Evolutionary conservation across 2,888 invertebrate genomes (phyloP), one percentile per base, ranked within the genome.

Genomic region (Trissolcus japonicus): DNA sequence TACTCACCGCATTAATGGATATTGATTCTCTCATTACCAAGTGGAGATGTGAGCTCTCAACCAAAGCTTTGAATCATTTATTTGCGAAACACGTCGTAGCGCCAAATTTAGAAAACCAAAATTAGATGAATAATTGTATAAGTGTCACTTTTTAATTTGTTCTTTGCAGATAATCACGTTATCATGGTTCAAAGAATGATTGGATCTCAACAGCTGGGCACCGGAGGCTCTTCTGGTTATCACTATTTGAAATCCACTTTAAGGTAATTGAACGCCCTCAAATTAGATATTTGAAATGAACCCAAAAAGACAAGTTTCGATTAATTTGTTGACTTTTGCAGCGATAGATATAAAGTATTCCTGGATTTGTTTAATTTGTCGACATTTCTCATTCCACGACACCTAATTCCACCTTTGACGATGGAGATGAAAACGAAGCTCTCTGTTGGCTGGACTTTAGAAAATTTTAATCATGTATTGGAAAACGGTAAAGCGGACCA

Each of bases 131-230:
- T n/a, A n/a, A n/a, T n/a, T 19, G 1, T 19, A 19, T 2, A 19
- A 19, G 19, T 19, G 19, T 19, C 19, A 19, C 19, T 19, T 19
- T 2, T 19, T 19, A 19, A 19, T 35, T 11, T 2, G 1, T 35
- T 53, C 40, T 69, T 76, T 90, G 1, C 89, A 99, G 99, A 98
- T 89, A 99, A 98, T 89, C 99, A 99, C 89, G 96, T 99, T 51
- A 94, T 98, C 84, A 95, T 99, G 95, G 99, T 99, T 21, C 98
- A 99, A 90, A 92, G 99, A 82, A 99, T 99, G 98, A 96, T 99
- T 82, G 99, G 99, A 0, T 96, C 97, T 0, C 97, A 97, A 86
- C 96, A 96, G 85, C 91, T 97, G 7, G 99, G 99, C 17, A 99
- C 99, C 0, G 99, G 99, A 14, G 99, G 99, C 3, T 98, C 98